phyloP scores from a whole-genome alignment of 64 coral and sea anemone genomes.

The Actinia equina region DNA sequence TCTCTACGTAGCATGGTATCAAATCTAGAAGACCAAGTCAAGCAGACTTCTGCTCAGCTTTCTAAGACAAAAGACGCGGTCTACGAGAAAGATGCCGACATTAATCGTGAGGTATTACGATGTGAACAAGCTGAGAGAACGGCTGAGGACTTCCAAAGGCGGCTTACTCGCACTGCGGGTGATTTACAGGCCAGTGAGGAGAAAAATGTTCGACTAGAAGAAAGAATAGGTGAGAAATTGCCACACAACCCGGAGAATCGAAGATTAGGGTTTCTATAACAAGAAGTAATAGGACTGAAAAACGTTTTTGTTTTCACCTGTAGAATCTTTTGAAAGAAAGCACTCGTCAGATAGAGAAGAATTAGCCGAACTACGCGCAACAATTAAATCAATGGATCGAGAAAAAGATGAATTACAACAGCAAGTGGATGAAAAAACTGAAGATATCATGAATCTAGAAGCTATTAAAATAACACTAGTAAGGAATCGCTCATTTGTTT shows the following conservation, averaged over 20 bases:
- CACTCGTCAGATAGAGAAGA: conserved; percentile 61
- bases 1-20: conserved; percentile 86
- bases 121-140: conserved; percentile 85
- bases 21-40: conserved; percentile 80
- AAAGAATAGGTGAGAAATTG: conserved; percentile 60
- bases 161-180: conserved; percentile 62
- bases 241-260: neutral
- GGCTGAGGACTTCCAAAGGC: conserved; percentile 77
- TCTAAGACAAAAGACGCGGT: conserved; percentile 65
- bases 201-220: conserved; percentile 65
- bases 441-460: conserved; percentile 82
- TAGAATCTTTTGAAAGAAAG: conserved; percentile 49
- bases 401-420: conserved; percentile 90
- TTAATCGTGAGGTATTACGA: conserved; percentile 69
- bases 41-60: conserved; percentile 77
- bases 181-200: conserved; percentile 78
- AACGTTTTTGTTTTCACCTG: neutral
- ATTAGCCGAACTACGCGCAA: conserved; percentile 65
- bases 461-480: conserved; percentile 81
- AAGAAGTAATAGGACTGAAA: too few species aligned
- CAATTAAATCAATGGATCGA: conserved; percentile 86
- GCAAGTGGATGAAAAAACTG: conserved; percentile 97
- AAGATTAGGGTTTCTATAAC: too few species aligned
- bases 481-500: neutral
- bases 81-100: conserved; percentile 79